phyloP scores from a whole-genome alignment of 2,113 vertebrate species.

The Pristiophorus japonicus region DNA sequence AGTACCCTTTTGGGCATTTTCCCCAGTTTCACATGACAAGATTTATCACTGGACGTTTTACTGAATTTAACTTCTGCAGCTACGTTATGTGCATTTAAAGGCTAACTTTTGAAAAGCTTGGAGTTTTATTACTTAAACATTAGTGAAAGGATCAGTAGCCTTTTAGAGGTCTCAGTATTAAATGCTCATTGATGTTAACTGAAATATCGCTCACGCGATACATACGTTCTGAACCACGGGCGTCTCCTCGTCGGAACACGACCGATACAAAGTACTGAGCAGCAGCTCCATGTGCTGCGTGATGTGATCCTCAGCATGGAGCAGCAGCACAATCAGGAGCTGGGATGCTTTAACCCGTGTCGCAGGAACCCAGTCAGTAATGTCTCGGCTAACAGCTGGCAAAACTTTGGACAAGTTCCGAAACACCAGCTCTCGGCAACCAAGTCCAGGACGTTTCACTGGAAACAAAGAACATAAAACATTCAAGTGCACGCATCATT shows the following conservation, averaged over 20 bases:
- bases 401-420: conserved; percentile 81
- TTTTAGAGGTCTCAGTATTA: not conserved
- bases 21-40: not conserved
- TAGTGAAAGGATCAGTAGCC: not conserved
- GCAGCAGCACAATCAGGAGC: conserved; percentile 69
- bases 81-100: not conserved
- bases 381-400: conserved; percentile 71
- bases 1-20: not conserved
- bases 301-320: conserved; percentile 81
- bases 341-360: conserved; percentile 77
- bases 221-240: conserved; percentile 73
- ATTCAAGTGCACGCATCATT: not conserved
- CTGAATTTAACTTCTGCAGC: not conserved
- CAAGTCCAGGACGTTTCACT: conserved; percentile 76
- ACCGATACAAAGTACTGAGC: conserved; percentile 67
- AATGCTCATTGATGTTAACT: not conserved
- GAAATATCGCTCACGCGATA: conserved; percentile 36
- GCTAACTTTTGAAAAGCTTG: not conserved
- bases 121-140: no score
- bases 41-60: not conserved
- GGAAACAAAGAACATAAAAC: not conserved
- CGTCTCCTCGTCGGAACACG: conserved; percentile 65
- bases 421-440: conserved; percentile 84
- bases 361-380: conserved; percentile 77
- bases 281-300: conserved; percentile 81